Evolutionary conservation across 2,888 invertebrate species (phyloP), one percentile per base, ranked within the genome.

Genomic region (Osmoderma eremita): DNA sequence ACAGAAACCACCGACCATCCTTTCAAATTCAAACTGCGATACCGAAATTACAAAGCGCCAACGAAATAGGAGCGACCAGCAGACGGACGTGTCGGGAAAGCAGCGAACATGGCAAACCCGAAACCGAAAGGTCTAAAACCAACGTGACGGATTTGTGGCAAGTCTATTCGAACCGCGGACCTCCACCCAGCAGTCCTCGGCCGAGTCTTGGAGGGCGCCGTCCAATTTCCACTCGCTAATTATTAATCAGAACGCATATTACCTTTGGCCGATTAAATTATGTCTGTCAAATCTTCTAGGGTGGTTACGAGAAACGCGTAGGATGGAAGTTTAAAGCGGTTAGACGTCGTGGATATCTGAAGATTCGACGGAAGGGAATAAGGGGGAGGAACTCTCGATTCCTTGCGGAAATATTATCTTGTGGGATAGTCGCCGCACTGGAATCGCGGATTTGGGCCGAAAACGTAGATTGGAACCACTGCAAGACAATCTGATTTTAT

Each of bases 211-310:
- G 24, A 61, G 45, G n/a, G 30, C 58, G 17, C 8, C 58, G 10
- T 12, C 17, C 48, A 45, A 61, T 45, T 61, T 45, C 18, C 38
- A 15, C 45, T 36, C 45, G 45, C 58, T 61, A 61, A 61, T 61
- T 61, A 61, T 61, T 61, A 61, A 61, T 61, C 58, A 45, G 45
- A 17, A 30, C 58, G 58, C 30, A 30, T 61, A 61, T 61, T 61
- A 61, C 45, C 58, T 48, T 45, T 48, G 45, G 58, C 30, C 24
- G 30, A 48, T 45, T 45, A 61, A 45, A 48, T 61, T 30, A 30
- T 30, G 30, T 30, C 30, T 6, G 30, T 6, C 30, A 10, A 30
- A 30, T 30, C 30, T 30, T 30, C 30, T 6, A 30, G 30, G 6
- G 10, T 10, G 30, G 30, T 30, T 30, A 30, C 10, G 30, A 6